A percentile compares a stretch with the other conserved stretches of the same genome.
Conservation (phyloP, 2,113 vertebrate species). For the Ctenomys sociabilis region DNA sequence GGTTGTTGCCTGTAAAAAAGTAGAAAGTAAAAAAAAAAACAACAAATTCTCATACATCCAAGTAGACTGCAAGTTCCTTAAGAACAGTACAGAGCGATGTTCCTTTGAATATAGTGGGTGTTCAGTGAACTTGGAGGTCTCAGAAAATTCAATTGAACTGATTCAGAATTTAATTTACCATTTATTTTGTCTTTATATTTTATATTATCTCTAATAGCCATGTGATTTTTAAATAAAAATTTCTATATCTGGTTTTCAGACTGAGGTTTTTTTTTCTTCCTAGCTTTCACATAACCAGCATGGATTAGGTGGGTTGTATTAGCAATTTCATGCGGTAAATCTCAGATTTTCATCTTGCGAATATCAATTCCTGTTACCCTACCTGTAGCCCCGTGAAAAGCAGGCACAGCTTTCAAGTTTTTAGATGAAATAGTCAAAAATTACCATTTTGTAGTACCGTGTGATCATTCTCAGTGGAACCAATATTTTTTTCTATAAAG, state of each 20-base stretch:
- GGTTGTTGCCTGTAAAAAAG: background rate
- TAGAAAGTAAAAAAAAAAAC: no score
- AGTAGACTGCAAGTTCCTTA: background rate
- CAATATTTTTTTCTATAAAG: background rate
- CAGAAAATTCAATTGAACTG: background rate
- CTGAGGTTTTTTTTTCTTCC: background rate
- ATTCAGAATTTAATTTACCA: background rate
- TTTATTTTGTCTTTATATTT: slow-evolving; percentile 44
- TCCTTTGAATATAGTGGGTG: background rate
- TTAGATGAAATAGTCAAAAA: background rate
- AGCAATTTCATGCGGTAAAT: background rate
- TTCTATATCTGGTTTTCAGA: background rate
- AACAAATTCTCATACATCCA: background rate
- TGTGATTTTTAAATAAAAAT: slow-evolving; percentile 37
- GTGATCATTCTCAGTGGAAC: background rate
- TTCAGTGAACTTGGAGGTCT: background rate
- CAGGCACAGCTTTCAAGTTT: background rate
- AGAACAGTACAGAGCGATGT: background rate
- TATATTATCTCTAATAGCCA: background rate
- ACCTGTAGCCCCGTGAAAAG: background rate
- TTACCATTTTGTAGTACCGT: background rate
- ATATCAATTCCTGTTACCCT: background rate
- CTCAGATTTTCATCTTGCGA: slow-evolving; percentile 24
- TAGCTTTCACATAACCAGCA: background rate
- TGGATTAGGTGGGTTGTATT: background rate